Evolutionary conservation across 1,140 invertebrate genomes (phyloP).

Genomic region (Eubasilissa regina): DNA sequence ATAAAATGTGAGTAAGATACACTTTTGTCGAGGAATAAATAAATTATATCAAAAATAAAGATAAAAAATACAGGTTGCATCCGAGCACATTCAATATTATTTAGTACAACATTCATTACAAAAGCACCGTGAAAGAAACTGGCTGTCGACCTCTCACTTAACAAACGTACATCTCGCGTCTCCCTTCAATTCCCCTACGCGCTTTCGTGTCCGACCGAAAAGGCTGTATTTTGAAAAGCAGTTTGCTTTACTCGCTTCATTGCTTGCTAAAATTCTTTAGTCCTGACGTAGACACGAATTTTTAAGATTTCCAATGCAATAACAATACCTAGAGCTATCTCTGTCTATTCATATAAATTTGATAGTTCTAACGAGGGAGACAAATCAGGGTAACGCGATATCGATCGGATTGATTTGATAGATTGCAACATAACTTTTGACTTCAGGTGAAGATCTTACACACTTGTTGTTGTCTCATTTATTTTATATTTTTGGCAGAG

Average conservation of each 20-base stretch:
- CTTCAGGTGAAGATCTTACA: background rate
- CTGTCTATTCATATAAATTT: constrained; percentile 25
- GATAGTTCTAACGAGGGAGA: background rate
- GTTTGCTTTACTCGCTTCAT: constrained; percentile 43
- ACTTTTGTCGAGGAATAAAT: no score
- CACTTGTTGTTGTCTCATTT: constrained; percentile 9
- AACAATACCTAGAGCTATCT: constrained; percentile 18
- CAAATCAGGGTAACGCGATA: background rate
- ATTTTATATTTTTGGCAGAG: constrained; percentile 1
- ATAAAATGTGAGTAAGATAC: no score
- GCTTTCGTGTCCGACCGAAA: constrained; percentile 19
- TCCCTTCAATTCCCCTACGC: constrained; percentile 7
- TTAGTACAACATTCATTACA: constrained; percentile 54
- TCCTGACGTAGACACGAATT: constrained; percentile 58
- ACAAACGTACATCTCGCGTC: constrained; percentile 48
- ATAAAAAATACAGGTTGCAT: background rate
- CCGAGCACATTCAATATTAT: background rate
- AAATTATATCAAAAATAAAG: no score
- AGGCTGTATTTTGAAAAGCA: background rate
- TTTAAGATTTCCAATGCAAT: constrained; percentile 42
- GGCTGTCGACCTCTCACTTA: constrained; percentile 58
- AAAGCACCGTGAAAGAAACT: constrained; percentile 60
- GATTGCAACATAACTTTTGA: constrained; percentile 23
- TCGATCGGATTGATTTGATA: constrained; percentile 27
- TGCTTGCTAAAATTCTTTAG: constrained; percentile 59